Conservation (phyloP, 1,140 invertebrate genomes). For the Dreissena polymorpha region DNA sequence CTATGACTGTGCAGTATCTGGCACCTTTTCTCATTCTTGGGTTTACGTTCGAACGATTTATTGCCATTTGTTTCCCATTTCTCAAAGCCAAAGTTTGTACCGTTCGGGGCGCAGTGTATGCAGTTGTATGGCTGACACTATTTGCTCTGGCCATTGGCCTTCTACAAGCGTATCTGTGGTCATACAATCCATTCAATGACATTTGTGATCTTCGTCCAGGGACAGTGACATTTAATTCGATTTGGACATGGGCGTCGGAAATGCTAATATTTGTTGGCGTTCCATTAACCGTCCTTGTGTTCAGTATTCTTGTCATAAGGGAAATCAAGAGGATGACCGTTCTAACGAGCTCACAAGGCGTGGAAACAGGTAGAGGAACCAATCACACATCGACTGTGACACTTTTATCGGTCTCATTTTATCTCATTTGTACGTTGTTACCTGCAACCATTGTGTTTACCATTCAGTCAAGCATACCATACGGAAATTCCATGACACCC, state of each 20-base stretch:
- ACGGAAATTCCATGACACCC: constrained; percentile 44
- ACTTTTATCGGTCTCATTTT: constrained; percentile 73
- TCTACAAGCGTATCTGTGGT: constrained; percentile 57
- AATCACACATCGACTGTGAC: constrained; percentile 70
- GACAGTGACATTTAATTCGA: constrained; percentile 28
- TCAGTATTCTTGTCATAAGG: constrained; percentile 70
- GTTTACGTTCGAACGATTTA: constrained; percentile 91
- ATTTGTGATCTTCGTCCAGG: constrained; percentile 17
- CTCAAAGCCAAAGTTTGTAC: constrained; percentile 88
- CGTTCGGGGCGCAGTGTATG: constrained; percentile 85
- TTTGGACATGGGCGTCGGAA: constrained; percentile 70
- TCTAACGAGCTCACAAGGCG: constrained; percentile 55
- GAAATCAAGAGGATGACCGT: constrained; percentile 65
- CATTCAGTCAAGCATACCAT: constrained; percentile 56
- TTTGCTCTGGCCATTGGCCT: constrained; percentile 39
- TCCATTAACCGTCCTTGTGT: constrained; percentile 67
- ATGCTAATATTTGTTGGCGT: constrained; percentile 66
- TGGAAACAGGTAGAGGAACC: constrained; percentile 40
- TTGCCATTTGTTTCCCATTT: constrained; percentile 89
- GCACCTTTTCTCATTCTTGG: constrained; percentile 81
- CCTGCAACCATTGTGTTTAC: constrained; percentile 67
- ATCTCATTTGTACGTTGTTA: constrained; percentile 71
- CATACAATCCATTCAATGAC: neutral
- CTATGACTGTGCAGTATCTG: constrained; percentile 59
- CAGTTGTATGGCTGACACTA: constrained; percentile 76